Percentiles rank a stretch among this genome's conserved stretches.
phyloP scores from a whole-genome alignment of 2,888 invertebrate genomes.

The Graphium colonna region DNA sequence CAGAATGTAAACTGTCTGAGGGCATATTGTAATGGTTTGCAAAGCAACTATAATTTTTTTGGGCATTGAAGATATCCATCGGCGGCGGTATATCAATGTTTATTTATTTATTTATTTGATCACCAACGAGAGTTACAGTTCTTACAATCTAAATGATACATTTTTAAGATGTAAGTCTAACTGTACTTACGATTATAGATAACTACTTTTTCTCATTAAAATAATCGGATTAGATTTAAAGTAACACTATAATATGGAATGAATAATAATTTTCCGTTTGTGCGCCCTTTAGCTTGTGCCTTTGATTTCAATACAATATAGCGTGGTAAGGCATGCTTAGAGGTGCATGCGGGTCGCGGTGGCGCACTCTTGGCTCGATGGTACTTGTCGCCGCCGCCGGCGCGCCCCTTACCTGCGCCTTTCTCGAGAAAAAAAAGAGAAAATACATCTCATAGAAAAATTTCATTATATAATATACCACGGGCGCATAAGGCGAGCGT shows the following conservation, averaged over 20 bases:
- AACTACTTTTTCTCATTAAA: no score
- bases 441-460: conserved; percentile 32
- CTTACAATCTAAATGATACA: no score
- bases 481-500: conserved; percentile 13
- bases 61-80: no score
- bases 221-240: not conserved
- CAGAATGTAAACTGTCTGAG: no score
- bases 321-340: conserved; percentile 57
- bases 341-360: conserved; percentile 54
- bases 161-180: no score
- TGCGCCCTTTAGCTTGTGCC: conserved; percentile 45
- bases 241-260: not conserved
- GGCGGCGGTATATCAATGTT: no score
- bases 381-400: conserved; percentile 57
- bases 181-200: no score
- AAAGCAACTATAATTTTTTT: no score
- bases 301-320: conserved; percentile 57
- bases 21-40: no score
- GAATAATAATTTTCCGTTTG: not conserved
- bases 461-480: conserved; percentile 28
- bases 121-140: no score
- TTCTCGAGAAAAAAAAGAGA: conserved; percentile 51
- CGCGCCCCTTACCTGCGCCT: conserved; percentile 49
- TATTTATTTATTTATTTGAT: no score
- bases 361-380: conserved; percentile 62